These are phyloP conservation scores for Diplolepis rosae DNA, from an alignment of 2,888 invertebrate species.

Conservation along the genomic window DNA sequence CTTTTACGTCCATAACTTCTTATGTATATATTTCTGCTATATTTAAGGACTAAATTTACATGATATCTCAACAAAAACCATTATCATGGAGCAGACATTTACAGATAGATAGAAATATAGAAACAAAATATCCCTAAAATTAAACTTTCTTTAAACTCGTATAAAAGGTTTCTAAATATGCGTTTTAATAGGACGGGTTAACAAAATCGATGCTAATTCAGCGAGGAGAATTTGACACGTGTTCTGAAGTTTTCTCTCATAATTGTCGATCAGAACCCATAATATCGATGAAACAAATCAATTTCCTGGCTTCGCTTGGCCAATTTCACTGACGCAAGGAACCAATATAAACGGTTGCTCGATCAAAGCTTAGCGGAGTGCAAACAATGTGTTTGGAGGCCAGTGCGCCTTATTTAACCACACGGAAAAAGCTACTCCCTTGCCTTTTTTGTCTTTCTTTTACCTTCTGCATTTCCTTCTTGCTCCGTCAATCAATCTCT, in stretches of 20 bases:
- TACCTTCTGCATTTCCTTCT: constrained; percentile 43
- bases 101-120: constrained; percentile 70
- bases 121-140: constrained; percentile 68
- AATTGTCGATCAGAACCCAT: constrained; percentile 39
- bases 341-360: constrained; percentile 51
- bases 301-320: constrained; percentile 27
- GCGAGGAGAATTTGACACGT: constrained; percentile 30
- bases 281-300: constrained; percentile 32
- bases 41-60: constrained; percentile 70
- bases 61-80: constrained; percentile 71
- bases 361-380: constrained; percentile 78
- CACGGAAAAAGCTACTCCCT: constrained; percentile 50
- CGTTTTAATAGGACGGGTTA: constrained; percentile 61
- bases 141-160: constrained; percentile 64
- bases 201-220: constrained; percentile 46
- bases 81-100: constrained; percentile 71
- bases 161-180: constrained; percentile 61
- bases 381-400: constrained; percentile 93
- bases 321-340: constrained; percentile 15
- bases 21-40: constrained; percentile 44
- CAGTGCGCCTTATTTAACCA: constrained; percentile 75
- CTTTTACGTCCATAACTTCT: constrained; percentile 58
- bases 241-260: neutral
- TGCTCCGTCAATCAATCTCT: constrained; percentile 54
- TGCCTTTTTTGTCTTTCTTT: constrained; percentile 48